phyloP scores from a whole-genome alignment of 2,113 vertebrate genomes.

The Oreochromis aureus region DNA sequence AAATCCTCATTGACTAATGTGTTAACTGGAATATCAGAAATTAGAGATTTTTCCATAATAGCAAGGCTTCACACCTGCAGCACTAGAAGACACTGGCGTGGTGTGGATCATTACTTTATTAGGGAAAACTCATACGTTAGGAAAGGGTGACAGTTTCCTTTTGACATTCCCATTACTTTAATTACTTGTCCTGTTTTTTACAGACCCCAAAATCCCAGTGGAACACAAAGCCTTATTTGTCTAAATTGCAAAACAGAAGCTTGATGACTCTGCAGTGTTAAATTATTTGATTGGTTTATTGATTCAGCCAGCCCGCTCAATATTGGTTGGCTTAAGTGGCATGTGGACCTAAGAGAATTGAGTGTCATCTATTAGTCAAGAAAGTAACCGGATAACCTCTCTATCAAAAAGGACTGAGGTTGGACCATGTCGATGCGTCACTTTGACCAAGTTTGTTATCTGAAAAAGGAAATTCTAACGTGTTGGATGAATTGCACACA shows the following conservation, averaged over 20 bases:
- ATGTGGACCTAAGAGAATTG: constrained; percentile 22
- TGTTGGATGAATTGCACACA: neutral
- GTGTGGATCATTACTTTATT: neutral
- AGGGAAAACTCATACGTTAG: neutral
- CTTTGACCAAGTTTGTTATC: neutral
- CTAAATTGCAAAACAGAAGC: constrained; percentile 1
- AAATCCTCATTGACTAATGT: neutral
- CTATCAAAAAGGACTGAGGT: neutral
- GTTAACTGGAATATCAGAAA: neutral
- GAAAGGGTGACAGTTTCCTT: neutral
- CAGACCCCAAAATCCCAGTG: constrained; percentile 20
- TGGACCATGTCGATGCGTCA: neutral
- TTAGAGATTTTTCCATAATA: neutral
- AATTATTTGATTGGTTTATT: constrained; percentile 55
- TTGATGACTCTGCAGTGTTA: constrained; percentile 44
- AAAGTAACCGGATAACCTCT: neutral
- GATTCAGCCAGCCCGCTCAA: constrained; percentile 17
- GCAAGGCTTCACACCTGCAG: neutral
- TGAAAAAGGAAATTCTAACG: neutral
- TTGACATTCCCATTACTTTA: constrained; percentile 22
- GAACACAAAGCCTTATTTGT: constrained; percentile 22
- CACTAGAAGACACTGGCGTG: neutral
- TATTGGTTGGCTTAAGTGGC: constrained; percentile 20
- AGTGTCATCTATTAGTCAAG: neutral
- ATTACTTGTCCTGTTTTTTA: constrained; percentile 8